Base-by-base conservation (phyloP, 1,140 invertebrate genomes). In the Psix sp. region DNA sequence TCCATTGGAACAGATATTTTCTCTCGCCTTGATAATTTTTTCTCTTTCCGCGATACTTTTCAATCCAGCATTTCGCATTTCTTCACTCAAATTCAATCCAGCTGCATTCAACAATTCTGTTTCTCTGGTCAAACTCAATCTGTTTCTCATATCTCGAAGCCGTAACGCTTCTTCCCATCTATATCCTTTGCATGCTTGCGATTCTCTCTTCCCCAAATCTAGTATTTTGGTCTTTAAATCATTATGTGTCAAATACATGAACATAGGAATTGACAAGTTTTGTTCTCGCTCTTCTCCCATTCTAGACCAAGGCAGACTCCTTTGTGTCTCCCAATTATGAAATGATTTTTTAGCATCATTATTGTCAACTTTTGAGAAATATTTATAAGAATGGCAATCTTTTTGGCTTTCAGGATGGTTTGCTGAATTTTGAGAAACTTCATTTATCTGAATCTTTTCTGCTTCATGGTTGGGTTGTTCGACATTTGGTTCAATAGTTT, bases 61-160 rank as follows among this genome's bases (percentile, higher is more conserved):
- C 13, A 82, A n/a, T 11, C 63, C 84, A 7, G 24, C 13, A 21
- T 66, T 48, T 31, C 77, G 81, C 3, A 43, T 59, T 1, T 77
- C 51, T 3, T 83, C 76, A 48, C 82, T 77, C 7, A 86, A 39
- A 0, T 73, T 14, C n/a, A 82, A 48, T 46, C 79, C 77, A 7
- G 73, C 51, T 9, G 78, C 79, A 9, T 79, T 68, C 43, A 80
- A 78, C 2, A 86, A 33, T 51, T 81, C 66, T n/a, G 74, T 81
- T 33, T 84, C 84, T 7, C 77, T 71, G 1, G 74, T 54, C 4
- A 86, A 51, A 40, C 77, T 82, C 16, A 86, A 18, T 11, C 67
- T 68, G 52, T 85, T 85, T 31, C 65, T 78, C 85, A 86, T 86
- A 26, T 84, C 83, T n/a, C 82, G 68, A 0, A 86, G 33, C 16